phyloP scores from a whole-genome alignment of 2,797 vertebrate species.

The Capromys pilorides region DNA sequence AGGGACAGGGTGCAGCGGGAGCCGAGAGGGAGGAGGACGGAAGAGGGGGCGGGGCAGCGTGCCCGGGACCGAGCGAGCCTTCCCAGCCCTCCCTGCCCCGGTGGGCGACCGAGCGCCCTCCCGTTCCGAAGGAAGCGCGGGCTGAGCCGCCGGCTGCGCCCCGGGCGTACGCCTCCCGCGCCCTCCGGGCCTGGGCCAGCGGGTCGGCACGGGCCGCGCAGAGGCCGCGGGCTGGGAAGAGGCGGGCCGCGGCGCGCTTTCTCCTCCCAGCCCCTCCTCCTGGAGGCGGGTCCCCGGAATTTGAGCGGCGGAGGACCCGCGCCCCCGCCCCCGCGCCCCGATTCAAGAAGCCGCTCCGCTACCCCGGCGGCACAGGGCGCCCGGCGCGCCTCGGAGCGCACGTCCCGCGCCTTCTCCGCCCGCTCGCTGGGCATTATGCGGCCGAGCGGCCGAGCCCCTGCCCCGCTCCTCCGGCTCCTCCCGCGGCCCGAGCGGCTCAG shows the following conservation, averaged over 20 bases:
- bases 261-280: slow-evolving; percentile 77
- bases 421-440: slow-evolving; percentile 77
- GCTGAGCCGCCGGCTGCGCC: background rate
- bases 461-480: slow-evolving; percentile 76
- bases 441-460: slow-evolving; percentile 77
- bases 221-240: slow-evolving; percentile 64
- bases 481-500: slow-evolving; percentile 73
- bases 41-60: background rate
- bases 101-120: background rate
- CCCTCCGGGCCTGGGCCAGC: slow-evolving; percentile 1
- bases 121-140: slow-evolving; percentile 40
- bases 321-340: slow-evolving; percentile 71
- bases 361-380: slow-evolving; percentile 78
- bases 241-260: slow-evolving; percentile 72
- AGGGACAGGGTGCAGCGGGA: background rate
- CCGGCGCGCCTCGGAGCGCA: slow-evolving; percentile 83
- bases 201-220: slow-evolving; percentile 17
- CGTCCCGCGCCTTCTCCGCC: slow-evolving; percentile 78
- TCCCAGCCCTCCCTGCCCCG: background rate
- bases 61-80: slow-evolving; percentile 8
- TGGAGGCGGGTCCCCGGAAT: slow-evolving; percentile 76
- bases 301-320: slow-evolving; percentile 63
- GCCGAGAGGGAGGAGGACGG: background rate
- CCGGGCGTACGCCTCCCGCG: background rate
- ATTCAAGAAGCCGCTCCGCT: slow-evolving; percentile 78